Conservation (phyloP, 2,888 invertebrate genomes). For the Noctua fimbriata region DNA sequence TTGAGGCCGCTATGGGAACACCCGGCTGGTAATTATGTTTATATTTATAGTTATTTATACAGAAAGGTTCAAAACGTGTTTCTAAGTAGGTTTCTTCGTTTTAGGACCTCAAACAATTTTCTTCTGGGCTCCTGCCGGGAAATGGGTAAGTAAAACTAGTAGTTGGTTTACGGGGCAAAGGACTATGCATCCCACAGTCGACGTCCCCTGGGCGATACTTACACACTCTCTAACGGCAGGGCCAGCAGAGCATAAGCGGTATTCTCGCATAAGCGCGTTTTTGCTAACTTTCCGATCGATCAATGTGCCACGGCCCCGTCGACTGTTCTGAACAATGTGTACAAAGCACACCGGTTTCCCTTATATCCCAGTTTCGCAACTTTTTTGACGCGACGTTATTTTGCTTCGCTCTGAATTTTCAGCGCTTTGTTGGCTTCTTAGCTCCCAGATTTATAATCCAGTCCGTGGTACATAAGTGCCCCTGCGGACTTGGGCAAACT, state of each 20-base stretch:
- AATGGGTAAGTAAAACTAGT: slow-evolving; percentile 95
- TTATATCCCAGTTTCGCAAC: neutral
- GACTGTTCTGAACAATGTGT: neutral
- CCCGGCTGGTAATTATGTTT: slow-evolving; percentile 94
- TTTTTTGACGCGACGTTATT: neutral
- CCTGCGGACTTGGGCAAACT: neutral
- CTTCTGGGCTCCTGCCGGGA: slow-evolving; percentile 99
- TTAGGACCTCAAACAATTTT: slow-evolving; percentile 99
- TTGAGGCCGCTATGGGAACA: slow-evolving; percentile 98
- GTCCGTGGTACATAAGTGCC: neutral
- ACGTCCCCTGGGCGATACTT: neutral
- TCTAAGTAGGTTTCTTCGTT: slow-evolving; percentile 42
- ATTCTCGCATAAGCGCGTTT: neutral
- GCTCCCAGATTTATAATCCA: neutral
- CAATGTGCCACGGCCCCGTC: neutral
- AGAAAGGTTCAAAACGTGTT: neutral
- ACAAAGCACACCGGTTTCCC: neutral
- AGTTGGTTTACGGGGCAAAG: neutral
- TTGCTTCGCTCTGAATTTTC: neutral
- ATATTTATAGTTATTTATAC: neutral
- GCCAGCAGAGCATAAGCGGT: neutral
- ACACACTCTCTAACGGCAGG: neutral
- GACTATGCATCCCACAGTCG: neutral
- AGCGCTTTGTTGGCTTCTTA: neutral
- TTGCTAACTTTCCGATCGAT: neutral